These are phyloP conservation scores for Aspidapion aeneum DNA, from an alignment of 2,888 invertebrate species.

Conservation along the genomic window DNA sequence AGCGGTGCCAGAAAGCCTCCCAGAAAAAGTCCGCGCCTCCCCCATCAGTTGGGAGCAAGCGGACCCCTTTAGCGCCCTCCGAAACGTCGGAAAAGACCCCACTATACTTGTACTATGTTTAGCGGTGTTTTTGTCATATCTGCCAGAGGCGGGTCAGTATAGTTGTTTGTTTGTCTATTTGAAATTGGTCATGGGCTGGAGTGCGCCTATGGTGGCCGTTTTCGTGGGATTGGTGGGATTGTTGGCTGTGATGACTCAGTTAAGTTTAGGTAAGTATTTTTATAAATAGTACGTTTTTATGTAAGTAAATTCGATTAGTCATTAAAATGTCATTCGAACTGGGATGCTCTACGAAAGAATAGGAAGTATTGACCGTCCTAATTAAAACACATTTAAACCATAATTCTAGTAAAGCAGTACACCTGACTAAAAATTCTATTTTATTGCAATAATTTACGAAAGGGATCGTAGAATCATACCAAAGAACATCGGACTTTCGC, in stretches of 20 bases:
- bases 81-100: constrained; percentile 92
- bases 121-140: constrained; percentile 95
- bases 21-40: constrained; percentile 78
- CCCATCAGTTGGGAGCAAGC: constrained; percentile 97
- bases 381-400: no score
- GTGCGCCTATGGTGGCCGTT: constrained; percentile 90
- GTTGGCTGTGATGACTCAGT: constrained; percentile 93
- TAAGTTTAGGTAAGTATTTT: constrained; percentile 60
- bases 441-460: no score
- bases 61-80: constrained; percentile 92
- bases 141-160: constrained; percentile 98
- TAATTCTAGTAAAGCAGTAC: no score
- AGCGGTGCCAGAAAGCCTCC: constrained; percentile 96
- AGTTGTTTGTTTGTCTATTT: constrained; percentile 99
- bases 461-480: no score
- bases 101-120: constrained; percentile 96
- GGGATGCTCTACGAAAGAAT: no score
- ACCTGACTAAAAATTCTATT: no score
- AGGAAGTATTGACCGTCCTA: no score
- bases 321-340: no score
- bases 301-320: neutral
- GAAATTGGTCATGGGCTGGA: constrained; percentile 94
- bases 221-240: constrained; percentile 97
- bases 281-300: no score
- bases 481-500: no score